Evolutionary conservation across 2,888 invertebrate species (phyloP).

Genomic region (Ophion ellenae): DNA sequence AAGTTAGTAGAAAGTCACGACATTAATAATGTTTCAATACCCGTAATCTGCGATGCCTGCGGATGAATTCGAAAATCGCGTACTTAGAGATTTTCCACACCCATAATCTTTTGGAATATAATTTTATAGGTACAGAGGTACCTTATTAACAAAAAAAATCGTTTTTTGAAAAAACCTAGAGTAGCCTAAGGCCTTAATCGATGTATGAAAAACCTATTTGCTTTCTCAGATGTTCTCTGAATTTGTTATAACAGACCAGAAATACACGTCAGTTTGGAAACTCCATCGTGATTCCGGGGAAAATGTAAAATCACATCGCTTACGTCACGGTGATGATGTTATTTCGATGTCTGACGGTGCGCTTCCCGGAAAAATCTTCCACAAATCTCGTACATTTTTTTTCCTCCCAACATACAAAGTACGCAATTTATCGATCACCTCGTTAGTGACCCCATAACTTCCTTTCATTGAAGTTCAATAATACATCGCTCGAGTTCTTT

Average conservation of each 20-base stretch:
- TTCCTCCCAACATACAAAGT: background rate
- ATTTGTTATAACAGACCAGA: background rate
- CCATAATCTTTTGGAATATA: too few species aligned
- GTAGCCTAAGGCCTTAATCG: too few species aligned
- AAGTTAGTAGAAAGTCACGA: too few species aligned
- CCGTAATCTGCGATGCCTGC: too few species aligned
- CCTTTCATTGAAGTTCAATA: slow-evolving; percentile 41
- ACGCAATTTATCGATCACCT: slow-evolving; percentile 48
- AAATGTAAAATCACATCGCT: slow-evolving; percentile 16
- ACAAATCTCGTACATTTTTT: background rate
- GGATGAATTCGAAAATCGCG: too few species aligned
- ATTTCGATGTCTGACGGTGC: background rate
- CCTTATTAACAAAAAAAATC: too few species aligned
- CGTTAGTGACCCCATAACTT: slow-evolving; percentile 41
- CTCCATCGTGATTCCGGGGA: background rate
- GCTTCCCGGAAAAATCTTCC: slow-evolving; percentile 5
- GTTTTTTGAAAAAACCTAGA: too few species aligned
- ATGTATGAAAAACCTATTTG: too few species aligned
- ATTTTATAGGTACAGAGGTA: too few species aligned
- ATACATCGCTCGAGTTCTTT: slow-evolving; percentile 16
- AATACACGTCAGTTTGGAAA: background rate
- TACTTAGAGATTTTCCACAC: too few species aligned
- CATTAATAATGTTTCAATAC: too few species aligned
- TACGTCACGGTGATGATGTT: background rate
- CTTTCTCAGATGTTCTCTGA: too few species aligned